Evolutionary conservation across 2,888 invertebrate genomes (phyloP), one percentile per base, ranked within the genome.

Genomic region (Leistus spinibarbis): DNA sequence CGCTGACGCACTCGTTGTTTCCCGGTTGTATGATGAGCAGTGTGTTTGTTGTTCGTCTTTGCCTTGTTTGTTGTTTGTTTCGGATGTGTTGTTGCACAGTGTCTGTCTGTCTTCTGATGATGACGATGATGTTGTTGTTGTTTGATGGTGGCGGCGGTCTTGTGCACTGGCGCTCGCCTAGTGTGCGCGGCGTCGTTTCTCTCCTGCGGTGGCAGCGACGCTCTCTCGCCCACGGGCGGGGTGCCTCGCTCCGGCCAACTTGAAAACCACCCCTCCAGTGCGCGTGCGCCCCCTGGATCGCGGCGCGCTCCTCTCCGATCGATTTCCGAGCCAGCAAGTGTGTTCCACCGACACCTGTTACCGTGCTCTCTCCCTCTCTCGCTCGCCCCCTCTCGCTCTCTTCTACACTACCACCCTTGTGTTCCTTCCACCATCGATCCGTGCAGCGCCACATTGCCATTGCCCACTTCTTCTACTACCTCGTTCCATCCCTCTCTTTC

Each of bases 271-370:
- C 60, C 20, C 13, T 17, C 63, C 24, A 66, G 63, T 63, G 81
- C 83, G 82, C 83, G 80, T 78, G 83, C 82, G 82, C 72, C 64
- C 23, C 64, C 64, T 23, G 64, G 24, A 64, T 64, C 64, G 13
- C 27, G 63, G 27, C 27, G 64, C 24, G 27, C 23, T 23, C 64
- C 64, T 22, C 81, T 79, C 80, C 79, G 79, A 84, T 84, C 85
- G 85, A 85, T 84, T 82, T 60, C 79, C 76, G 40, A 66, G 66
- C 73, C 67, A 20, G 53, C 67, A 66, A 66, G 66, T 66, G 66
- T 66, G 66, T 66, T 66, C 66, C 76, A 82, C 83, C 84, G 84
- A 85, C 85, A 85, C 85, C 85, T 85, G 85, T 85, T 85, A 85
- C 85, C 84, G 80, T 40, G 40, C 40, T 13, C 5, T 40, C 73